Base-by-base conservation (phyloP, 1,140 invertebrate genomes). In the Drosophila biarmipes region DNA sequence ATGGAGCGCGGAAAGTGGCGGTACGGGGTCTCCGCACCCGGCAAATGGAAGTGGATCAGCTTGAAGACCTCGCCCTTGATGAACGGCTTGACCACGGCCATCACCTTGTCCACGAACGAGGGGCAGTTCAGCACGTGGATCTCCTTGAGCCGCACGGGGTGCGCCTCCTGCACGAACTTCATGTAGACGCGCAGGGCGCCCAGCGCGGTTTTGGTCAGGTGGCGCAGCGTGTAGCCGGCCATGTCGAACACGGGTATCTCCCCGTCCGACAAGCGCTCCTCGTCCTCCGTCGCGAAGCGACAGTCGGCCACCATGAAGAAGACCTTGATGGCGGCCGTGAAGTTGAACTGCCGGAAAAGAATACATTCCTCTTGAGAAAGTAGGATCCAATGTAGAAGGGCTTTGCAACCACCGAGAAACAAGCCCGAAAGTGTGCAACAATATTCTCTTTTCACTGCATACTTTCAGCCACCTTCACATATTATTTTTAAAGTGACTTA, bases 161-260 rank as follows among this genome's bases (percentile, higher is more conserved):
- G 95, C 2, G 95, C 95, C 92, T 96, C 96, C 95, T 97, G 93
- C 45, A 94, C 94, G 59, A 95, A 96, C 59, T 95, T 92, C 93
- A 96, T 95, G 81, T 95, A 96, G 81, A 94, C 94, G 35, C 94
- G 93, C 11, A 96, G 78, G 21, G 94, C 93, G 0, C 93, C 93
- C n/a, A 96, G 90, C 49, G 94, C 94, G 10, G 95, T 91, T 90
- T 94, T 94, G 4, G 93, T 93, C 14, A 95, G 90, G 71, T 96
- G 95, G 31, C 94, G 94, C 31, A 95, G 78, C 2, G 93, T 92
- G 14, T 94, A 93, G 15, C 95, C 95, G 0, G 92, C 90, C 91
- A 95, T 94, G 77, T 96, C 95, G 51, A 96, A 95, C 15, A 96
- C 94, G 19, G 95, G 95, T 61, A 96, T 93, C 78, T 96, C 95